Percentiles rank a stretch among this genome's conserved stretches.
Conservation (phyloP, 1,140 invertebrate genomes). For the Atta colombica region DNA sequence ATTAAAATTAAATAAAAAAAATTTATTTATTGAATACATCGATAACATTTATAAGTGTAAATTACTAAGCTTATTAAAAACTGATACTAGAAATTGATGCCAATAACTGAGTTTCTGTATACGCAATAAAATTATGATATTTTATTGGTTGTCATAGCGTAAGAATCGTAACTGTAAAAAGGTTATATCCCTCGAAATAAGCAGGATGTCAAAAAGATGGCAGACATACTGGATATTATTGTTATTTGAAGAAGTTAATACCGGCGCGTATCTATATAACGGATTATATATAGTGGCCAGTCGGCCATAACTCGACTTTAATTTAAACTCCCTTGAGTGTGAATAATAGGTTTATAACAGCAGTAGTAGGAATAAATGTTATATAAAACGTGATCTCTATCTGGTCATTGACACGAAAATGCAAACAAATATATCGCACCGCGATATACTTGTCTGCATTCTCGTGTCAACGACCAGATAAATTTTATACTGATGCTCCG, state of each 20-base stretch:
- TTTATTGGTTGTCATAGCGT: not conserved
- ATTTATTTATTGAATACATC: not conserved
- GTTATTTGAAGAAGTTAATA: slow-evolving; percentile 18
- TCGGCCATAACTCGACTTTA: slow-evolving; percentile 45
- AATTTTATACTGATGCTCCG: slow-evolving; percentile 19
- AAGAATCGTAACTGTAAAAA: slow-evolving; percentile 23
- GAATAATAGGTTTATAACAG: slow-evolving; percentile 8
- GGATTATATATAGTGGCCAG: not conserved
- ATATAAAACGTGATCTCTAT: slow-evolving; percentile 27
- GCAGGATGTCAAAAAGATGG: not conserved
- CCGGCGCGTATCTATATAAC: not conserved
- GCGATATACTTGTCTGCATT: no score
- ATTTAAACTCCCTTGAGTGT: slow-evolving; percentile 56
- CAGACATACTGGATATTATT: not conserved
- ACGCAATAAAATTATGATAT: not conserved
- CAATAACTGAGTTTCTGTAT: not conserved
- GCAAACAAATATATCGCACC: slow-evolving; percentile 9
- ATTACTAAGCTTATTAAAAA: not conserved
- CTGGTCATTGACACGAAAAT: not conserved
- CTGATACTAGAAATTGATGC: not conserved
- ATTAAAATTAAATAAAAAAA: not conserved
- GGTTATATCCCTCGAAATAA: not conserved
- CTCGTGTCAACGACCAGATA: not conserved
- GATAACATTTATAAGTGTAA: not conserved
- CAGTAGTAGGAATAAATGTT: slow-evolving; percentile 60